Evolutionary conservation across 2,113 vertebrate genomes (phyloP), one percentile per base, ranked within the genome.

Genomic region (Polypterus senegalus): DNA sequence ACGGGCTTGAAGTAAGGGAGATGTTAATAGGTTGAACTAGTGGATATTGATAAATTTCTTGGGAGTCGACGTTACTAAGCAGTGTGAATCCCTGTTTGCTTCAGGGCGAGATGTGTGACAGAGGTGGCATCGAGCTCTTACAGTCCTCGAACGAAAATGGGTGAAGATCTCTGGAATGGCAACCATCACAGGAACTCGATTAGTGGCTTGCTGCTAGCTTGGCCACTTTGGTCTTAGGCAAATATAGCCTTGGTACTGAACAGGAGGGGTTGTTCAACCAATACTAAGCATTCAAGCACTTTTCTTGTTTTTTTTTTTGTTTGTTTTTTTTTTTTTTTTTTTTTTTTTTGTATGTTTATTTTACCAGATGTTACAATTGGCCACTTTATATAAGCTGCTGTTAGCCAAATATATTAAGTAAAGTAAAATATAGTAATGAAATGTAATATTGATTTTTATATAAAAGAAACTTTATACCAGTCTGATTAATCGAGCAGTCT

Each of bases 51-150:
- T 89, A 86, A 78, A 86, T 90, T 76, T 81, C 71, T 89, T 95
- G 91, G 91, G 90, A 95, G 79, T 92, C 92, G 87, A 92, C 92
- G 86, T 94, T 94, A 99, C 96, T 99, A 99, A 99, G 96, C 92
- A 93, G 92, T 98, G 93, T 99, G 90, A 98, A 97, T 99, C 94
- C 96, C 95, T 98, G 94, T 99, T 94, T 98, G 94, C 96, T 99
- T 97, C 96, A 99, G 94, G 96, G 94, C 92, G 91, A 94, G 92
- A 96, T 97, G 95, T 97, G 94, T 96, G 95, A 97, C 93, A 96
- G 92, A 97, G 93, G 94, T 97, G 96, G 89, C 94, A 93, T 93
- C 94, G 91, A 93, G 91, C 92, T 97, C 96, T 96, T 94, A 97
- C 94, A 92, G 90, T 93, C 89, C 90, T 93, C 84, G 90, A 92